Evolutionary conservation across 1,140 invertebrate species (phyloP).

Genomic region (Macrobrachium rosenbergii): DNA sequence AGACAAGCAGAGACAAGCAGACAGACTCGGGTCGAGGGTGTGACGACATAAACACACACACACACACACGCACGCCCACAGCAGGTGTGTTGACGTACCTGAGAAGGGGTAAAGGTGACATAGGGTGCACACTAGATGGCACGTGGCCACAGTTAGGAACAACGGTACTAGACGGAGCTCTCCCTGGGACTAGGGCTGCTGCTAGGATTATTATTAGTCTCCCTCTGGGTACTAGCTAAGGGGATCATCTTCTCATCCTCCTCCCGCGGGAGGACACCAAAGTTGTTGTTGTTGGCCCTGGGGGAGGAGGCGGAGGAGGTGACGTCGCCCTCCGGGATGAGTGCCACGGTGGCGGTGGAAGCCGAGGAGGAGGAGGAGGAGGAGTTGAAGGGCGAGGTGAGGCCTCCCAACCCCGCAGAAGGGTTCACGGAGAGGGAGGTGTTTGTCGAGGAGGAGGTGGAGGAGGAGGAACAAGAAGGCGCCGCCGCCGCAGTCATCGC

Average conservation of each 20-base stretch:
- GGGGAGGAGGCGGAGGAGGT: constrained; percentile 1
- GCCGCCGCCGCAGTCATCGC: background rate
- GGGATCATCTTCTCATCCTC: background rate
- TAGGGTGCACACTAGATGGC: constrained; percentile 40
- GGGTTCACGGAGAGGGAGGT: constrained; percentile 1
- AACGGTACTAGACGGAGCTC: constrained; percentile 51
- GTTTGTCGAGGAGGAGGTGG: background rate
- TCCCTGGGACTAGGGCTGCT: constrained; percentile 52
- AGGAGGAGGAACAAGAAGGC: background rate
- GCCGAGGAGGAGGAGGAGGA: constrained; percentile 41
- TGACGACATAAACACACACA: background rate
- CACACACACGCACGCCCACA: constrained; percentile 10
- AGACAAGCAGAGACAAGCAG: background rate
- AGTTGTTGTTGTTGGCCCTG: background rate
- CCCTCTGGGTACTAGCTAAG: constrained; percentile 24
- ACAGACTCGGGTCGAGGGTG: background rate
- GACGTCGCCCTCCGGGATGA: constrained; percentile 33
- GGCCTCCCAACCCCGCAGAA: too few species aligned
- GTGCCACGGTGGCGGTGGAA: constrained; percentile 50
- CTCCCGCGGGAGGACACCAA: too few species aligned
- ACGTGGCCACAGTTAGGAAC: background rate
- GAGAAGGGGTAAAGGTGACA: constrained; percentile 14
- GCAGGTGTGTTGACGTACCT: constrained; percentile 16
- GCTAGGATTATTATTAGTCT: constrained; percentile 27
- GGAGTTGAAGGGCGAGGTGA: background rate